Evolutionary conservation across 2,888 invertebrate species (phyloP).

Genomic region (Muscina levida): DNA sequence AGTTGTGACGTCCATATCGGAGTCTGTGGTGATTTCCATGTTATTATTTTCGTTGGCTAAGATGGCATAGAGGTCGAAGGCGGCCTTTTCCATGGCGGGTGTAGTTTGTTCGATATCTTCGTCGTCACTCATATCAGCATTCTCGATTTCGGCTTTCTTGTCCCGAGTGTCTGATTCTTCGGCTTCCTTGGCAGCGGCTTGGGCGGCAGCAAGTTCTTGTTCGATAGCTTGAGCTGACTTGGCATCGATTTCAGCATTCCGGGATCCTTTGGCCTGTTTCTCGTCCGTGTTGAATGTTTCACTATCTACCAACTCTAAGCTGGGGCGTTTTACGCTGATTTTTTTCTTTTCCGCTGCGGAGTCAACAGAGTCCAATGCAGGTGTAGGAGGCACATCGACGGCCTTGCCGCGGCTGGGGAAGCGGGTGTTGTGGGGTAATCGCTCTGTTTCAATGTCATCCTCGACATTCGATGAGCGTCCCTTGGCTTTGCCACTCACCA

Average conservation of each 20-base stretch:
- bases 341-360: slow-evolving; percentile 80
- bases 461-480: slow-evolving; percentile 76
- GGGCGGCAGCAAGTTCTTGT: slow-evolving; percentile 73
- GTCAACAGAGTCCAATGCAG: slow-evolving; percentile 83
- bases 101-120: slow-evolving; percentile 79
- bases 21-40: slow-evolving; percentile 80
- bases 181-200: slow-evolving; percentile 61
- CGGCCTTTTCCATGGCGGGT: slow-evolving; percentile 90
- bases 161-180: slow-evolving; percentile 67
- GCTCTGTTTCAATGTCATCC: slow-evolving; percentile 74
- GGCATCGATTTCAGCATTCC: slow-evolving; percentile 76
- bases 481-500: slow-evolving; percentile 83
- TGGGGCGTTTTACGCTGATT: slow-evolving; percentile 84
- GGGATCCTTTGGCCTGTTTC: slow-evolving; percentile 77
- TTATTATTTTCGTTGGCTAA: slow-evolving; percentile 85
- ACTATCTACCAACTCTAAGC: slow-evolving; percentile 89
- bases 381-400: slow-evolving; percentile 80
- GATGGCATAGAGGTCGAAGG: slow-evolving; percentile 90
- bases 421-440: slow-evolving; percentile 91
- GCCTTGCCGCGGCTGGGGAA: slow-evolving; percentile 87
- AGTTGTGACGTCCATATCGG: slow-evolving; percentile 74
- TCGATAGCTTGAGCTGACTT: slow-evolving; percentile 73
- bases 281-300: slow-evolving; percentile 88
- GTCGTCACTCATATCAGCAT: slow-evolving; percentile 63
- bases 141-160: slow-evolving; percentile 62